phyloP scores from a whole-genome alignment of 1,140 invertebrate species.

The Philaenus spumarius region DNA sequence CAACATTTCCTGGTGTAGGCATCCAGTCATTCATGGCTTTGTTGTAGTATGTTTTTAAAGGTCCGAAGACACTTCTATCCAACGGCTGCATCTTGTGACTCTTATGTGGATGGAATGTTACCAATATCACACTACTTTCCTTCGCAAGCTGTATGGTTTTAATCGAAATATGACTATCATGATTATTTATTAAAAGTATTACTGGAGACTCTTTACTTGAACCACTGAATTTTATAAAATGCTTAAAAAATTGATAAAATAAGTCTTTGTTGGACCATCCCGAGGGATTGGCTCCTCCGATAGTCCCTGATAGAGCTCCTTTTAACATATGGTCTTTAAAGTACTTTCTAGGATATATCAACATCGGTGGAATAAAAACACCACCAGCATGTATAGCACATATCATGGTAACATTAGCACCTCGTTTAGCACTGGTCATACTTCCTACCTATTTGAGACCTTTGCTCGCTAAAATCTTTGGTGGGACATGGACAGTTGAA shows the following conservation, averaged over 20 bases:
- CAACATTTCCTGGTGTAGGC: slow-evolving; percentile 29
- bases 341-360: slow-evolving; percentile 39
- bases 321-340: slow-evolving; percentile 30
- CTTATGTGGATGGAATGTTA: slow-evolving; percentile 32
- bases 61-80: slow-evolving; percentile 27
- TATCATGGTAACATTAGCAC: slow-evolving; percentile 8
- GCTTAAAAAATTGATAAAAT: slow-evolving; percentile 25
- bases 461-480: slow-evolving; percentile 29
- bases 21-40: slow-evolving; percentile 15
- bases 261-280: slow-evolving; percentile 30
- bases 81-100: slow-evolving; percentile 37
- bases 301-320: slow-evolving; percentile 30
- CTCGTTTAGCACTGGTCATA: slow-evolving; percentile 14
- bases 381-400: slow-evolving; percentile 19
- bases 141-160: slow-evolving; percentile 27
- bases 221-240: slow-evolving; percentile 28
- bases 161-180: slow-evolving; percentile 35
- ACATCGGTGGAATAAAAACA: slow-evolving; percentile 33
- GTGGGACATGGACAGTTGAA: slow-evolving; percentile 35
- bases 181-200: slow-evolving; percentile 39
- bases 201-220: slow-evolving; percentile 32
- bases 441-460: slow-evolving; percentile 28
- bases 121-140: slow-evolving; percentile 29
- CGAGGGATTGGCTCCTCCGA: slow-evolving; percentile 7
- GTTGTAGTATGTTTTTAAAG: slow-evolving; percentile 22